Evolutionary conservation across 2,888 invertebrate species (phyloP).

Genomic region (Ommatoiulus sabulosus): DNA sequence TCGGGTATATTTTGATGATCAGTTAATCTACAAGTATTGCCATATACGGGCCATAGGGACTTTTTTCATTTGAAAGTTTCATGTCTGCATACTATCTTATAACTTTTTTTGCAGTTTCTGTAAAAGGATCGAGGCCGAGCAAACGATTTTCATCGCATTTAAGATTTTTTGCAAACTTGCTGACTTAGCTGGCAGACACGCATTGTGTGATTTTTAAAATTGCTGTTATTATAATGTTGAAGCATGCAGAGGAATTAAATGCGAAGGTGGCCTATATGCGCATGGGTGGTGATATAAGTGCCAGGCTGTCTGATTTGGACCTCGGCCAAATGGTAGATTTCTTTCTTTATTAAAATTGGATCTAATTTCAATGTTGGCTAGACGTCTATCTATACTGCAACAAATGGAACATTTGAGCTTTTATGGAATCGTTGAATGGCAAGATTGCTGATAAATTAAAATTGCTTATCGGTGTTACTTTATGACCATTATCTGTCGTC

Average conservation of each 20-base stretch:
- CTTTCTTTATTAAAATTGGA: background rate
- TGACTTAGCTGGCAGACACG: conserved; percentile 11
- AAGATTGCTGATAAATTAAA: background rate
- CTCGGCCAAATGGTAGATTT: background rate
- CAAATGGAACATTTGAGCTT: background rate
- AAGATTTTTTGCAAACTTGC: background rate
- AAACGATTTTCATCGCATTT: conserved; percentile 8
- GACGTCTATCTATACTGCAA: background rate
- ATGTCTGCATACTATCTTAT: background rate
- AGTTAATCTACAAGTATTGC: too few species aligned
- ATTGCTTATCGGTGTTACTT: background rate
- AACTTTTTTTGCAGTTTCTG: background rate
- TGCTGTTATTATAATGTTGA: background rate
- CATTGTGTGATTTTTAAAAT: conserved; percentile 24
- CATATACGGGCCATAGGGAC: too few species aligned
- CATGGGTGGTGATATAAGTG: background rate
- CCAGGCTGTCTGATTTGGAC: conserved; percentile 35
- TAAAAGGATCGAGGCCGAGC: background rate
- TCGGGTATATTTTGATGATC: too few species aligned
- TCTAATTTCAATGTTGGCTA: background rate
- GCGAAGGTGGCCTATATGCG: background rate
- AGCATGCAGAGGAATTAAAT: background rate
- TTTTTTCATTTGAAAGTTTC: too few species aligned
- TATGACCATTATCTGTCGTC: background rate
- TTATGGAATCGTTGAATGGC: background rate